Evolutionary conservation across 1,140 invertebrate species (phyloP).

Genomic region (Leptopilina boulardi): DNA sequence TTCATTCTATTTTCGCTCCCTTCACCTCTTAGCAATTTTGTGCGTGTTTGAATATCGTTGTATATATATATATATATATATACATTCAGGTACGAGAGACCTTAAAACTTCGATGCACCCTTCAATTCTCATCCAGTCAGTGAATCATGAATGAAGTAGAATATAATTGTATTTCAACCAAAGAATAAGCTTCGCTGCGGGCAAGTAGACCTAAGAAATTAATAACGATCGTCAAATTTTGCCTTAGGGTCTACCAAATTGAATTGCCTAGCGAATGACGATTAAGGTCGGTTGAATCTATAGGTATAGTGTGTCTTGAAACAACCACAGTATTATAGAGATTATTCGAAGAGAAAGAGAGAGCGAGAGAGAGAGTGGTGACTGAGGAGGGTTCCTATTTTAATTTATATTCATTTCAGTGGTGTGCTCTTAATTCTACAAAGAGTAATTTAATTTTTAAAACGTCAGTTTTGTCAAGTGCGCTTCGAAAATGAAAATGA

Average conservation of each 20-base stretch:
- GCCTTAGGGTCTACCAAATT: neutral
- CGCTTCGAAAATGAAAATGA: neutral
- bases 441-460: neutral
- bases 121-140: neutral
- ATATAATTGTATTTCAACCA: slow-evolving; percentile 19
- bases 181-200: slow-evolving; percentile 25
- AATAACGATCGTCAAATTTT: slow-evolving; percentile 22
- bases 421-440: neutral
- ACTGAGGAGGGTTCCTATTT: neutral
- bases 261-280: slow-evolving; percentile 19
- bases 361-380: neutral
- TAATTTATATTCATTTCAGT: neutral
- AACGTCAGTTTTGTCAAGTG: neutral
- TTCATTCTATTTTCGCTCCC: too few relatives aligned
- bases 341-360: neutral
- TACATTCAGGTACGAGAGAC: neutral
- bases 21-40: too few relatives aligned
- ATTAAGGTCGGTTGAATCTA: slow-evolving; percentile 1
- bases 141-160: slow-evolving; percentile 22
- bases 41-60: neutral
- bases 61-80: neutral
- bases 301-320: neutral
- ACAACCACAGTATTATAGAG: neutral
- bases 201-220: slow-evolving; percentile 1
- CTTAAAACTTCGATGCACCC: slow-evolving; percentile 2